These are phyloP conservation scores for Schizopygopsis malacanthus DNA, from an alignment of 2,797 vertebrate genomes.

Conservation along the genomic window DNA sequence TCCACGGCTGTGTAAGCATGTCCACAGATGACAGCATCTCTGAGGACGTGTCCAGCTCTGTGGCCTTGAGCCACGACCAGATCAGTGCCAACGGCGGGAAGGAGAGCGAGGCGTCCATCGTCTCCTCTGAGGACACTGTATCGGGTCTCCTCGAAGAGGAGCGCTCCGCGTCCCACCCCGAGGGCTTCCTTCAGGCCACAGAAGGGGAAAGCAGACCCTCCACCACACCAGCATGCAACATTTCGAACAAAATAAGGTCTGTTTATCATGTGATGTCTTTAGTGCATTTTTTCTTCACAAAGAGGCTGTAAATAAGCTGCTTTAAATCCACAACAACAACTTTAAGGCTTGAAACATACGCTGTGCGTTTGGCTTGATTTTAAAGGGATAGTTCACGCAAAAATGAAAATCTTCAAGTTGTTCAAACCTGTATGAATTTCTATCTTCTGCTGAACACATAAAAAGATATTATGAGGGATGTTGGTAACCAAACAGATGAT, in stretches of 20 bases:
- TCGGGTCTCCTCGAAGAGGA: conserved; percentile 80
- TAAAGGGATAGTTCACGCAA: neutral
- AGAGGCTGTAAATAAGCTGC: neutral
- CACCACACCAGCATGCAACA: conserved; percentile 73
- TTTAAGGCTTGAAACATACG: neutral
- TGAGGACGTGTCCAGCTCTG: conserved; percentile 80
- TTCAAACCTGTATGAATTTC: neutral
- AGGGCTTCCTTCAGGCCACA: conserved; percentile 69
- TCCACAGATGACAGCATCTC: conserved; percentile 83
- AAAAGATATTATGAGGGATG: neutral
- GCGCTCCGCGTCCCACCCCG: conserved; percentile 66
- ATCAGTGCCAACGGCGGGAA: conserved; percentile 69
- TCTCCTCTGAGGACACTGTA: conserved; percentile 79
- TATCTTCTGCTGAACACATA: neutral
- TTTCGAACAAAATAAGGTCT: conserved; percentile 76
- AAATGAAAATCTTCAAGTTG: neutral
- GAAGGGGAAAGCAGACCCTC: conserved; percentile 68
- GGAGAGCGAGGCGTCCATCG: conserved; percentile 73
- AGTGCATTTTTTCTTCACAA: neutral
- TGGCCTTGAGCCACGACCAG: conserved; percentile 75
- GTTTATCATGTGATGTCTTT: neutral
- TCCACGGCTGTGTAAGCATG: conserved; percentile 80
- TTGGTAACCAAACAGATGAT: neutral
- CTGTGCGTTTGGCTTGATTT: neutral
- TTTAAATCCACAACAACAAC: neutral